These are phyloP conservation scores for Ardeotis arabs DNA, from an alignment of 2,113 vertebrate species.

Conservation along the genomic window DNA sequence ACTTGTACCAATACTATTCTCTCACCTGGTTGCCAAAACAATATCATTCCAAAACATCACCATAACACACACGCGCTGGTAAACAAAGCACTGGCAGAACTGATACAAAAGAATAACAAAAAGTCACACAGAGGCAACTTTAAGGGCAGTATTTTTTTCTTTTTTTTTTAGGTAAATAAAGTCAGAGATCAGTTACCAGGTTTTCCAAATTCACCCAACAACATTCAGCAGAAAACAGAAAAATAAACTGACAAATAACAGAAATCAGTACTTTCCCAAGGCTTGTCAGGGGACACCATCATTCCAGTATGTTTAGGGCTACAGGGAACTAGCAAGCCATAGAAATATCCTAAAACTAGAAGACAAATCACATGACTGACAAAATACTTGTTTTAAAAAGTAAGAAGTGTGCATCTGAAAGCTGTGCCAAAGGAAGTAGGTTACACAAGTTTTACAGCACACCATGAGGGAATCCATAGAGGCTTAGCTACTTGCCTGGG, in stretches of 20 bases:
- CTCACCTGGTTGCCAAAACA: neutral
- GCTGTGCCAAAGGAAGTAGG: neutral
- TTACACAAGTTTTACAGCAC: neutral
- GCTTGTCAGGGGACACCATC: neutral
- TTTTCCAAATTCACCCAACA: neutral
- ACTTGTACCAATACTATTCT: neutral
- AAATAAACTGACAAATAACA: neutral
- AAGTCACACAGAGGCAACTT: neutral
- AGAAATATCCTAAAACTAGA: neutral
- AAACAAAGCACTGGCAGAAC: neutral
- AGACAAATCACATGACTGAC: neutral
- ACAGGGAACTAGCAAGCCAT: neutral
- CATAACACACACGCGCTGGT: neutral
- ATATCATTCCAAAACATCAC: neutral
- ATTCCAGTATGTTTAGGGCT: neutral
- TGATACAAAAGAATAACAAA: neutral
- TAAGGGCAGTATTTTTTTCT: too few relatives aligned
- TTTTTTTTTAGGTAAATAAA: neutral
- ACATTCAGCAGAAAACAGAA: neutral
- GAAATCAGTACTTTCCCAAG: neutral
- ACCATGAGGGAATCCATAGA: neutral
- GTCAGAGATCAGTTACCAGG: neutral
- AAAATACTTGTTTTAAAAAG: constrained; percentile 2
- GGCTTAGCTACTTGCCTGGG: neutral
- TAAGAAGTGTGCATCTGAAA: neutral